Evolutionary conservation across 2,797 vertebrate genomes (phyloP).

Genomic region (Limnodromus scolopaceus): DNA sequence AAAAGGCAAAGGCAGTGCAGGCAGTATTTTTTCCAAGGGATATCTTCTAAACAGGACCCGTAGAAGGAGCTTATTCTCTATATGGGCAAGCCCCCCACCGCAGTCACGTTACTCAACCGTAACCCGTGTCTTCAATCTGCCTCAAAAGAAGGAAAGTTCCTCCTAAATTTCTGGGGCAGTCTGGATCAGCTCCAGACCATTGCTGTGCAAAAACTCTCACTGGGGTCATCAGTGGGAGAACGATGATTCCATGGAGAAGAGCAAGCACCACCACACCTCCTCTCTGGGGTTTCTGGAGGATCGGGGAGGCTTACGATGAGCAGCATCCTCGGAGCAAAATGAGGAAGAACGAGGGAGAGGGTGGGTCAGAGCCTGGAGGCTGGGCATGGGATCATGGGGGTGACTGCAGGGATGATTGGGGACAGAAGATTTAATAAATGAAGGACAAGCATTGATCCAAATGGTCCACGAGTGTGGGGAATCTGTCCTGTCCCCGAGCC

Average conservation of each 20-base stretch:
- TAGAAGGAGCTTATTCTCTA: background rate
- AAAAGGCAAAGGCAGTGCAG: background rate
- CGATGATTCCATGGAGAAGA: background rate
- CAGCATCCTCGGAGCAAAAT: fast-evolving
- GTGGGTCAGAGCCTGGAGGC: background rate
- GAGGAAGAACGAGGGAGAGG: background rate
- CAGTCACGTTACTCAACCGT: fast-evolving
- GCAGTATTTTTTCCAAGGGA: background rate
- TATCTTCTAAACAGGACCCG: background rate
- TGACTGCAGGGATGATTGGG: background rate
- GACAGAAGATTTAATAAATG: background rate
- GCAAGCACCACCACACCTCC: background rate
- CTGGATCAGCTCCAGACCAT: fast-evolving
- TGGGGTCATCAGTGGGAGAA: background rate
- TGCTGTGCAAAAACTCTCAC: background rate
- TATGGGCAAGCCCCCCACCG: background rate
- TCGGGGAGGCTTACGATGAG: background rate
- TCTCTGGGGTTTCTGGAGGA: background rate
- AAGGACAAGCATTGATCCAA: background rate
- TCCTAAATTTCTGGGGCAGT: background rate
- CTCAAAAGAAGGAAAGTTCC: background rate
- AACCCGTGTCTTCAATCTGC: background rate
- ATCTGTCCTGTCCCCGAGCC: fast-evolving
- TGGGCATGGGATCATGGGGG: fast-evolving
- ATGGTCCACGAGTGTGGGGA: fast-evolving